Conservation (phyloP, 1,140 invertebrate species). For the Trigoniulus corallinus region DNA sequence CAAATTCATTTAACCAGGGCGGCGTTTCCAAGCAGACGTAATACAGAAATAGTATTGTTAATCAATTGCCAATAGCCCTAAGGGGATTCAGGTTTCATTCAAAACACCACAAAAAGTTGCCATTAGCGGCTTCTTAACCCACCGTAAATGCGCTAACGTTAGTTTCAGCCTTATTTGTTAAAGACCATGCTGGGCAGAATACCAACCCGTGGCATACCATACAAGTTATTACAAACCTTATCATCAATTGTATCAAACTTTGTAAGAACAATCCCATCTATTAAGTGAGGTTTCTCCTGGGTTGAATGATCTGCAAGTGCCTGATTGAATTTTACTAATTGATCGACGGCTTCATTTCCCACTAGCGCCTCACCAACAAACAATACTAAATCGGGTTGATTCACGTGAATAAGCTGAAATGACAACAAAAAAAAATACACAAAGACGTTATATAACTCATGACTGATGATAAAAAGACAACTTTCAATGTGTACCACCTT, state of each 20-base stretch:
- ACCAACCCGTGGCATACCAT: too few species aligned
- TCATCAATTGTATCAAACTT: constrained; percentile 99
- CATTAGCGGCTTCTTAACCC: too few species aligned
- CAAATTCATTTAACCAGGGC: too few species aligned
- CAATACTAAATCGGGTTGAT: constrained; percentile 91
- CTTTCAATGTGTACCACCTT: constrained; percentile 42
- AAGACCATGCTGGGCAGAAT: too few species aligned
- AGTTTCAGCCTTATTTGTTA: too few species aligned
- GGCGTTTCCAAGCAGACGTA: too few species aligned
- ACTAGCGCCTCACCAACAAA: constrained; percentile 99
- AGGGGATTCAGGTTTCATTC: too few species aligned
- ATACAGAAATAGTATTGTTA: too few species aligned
- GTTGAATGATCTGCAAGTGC: constrained; percentile 77
- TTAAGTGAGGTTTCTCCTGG: constrained; percentile 67
- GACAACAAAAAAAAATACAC: constrained; percentile 12
- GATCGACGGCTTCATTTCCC: constrained; percentile 99
- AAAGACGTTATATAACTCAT: not conserved
- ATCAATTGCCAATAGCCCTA: too few species aligned
- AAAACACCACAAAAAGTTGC: too few species aligned
- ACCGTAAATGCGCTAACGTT: too few species aligned
- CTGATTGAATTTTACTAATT: constrained; percentile 96
- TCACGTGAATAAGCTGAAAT: constrained; percentile 59
- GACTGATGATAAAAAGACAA: constrained; percentile 11
- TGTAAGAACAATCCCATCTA: constrained; percentile 94
- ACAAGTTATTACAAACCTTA: constrained; percentile 45